Evolutionary conservation across 2,797 vertebrate genomes (phyloP).

Genomic region (Coccyzus lansbergi): DNA sequence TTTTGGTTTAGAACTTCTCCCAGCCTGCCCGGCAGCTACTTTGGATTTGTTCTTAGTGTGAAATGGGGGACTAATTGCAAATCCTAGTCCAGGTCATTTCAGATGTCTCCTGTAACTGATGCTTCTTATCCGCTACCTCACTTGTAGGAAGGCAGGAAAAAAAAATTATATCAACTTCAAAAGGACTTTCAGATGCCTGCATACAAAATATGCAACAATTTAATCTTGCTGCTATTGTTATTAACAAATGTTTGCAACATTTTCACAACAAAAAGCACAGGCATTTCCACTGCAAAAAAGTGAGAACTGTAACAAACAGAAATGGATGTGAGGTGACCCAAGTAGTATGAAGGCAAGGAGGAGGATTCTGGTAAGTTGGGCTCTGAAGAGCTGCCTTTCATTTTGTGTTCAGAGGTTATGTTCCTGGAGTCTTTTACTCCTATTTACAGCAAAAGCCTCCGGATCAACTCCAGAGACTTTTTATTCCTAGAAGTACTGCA

Average conservation of each 20-base stretch:
- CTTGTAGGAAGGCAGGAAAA: neutral
- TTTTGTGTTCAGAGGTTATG: neutral
- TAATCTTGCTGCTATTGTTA: neutral
- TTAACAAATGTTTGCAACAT: neutral
- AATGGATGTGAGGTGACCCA: neutral
- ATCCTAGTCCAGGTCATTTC: neutral
- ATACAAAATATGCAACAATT: neutral
- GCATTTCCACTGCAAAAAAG: neutral
- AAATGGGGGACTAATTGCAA: neutral
- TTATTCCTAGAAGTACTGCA: neutral
- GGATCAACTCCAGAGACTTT: neutral
- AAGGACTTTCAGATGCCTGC: neutral
- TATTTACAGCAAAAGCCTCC: neutral
- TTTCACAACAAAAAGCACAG: neutral
- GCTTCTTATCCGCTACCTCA: neutral
- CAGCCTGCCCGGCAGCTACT: neutral
- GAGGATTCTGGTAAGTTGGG: neutral
- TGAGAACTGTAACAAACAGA: neutral
- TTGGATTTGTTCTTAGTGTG: neutral
- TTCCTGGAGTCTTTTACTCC: neutral
- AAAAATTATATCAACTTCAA: neutral
- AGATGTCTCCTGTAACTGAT: neutral
- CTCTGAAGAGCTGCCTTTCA: neutral
- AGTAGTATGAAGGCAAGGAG: neutral
- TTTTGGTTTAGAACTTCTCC: neutral